Evolutionary conservation across 2,113 vertebrate genomes (phyloP).

Genomic region (Sterna hirundo): DNA sequence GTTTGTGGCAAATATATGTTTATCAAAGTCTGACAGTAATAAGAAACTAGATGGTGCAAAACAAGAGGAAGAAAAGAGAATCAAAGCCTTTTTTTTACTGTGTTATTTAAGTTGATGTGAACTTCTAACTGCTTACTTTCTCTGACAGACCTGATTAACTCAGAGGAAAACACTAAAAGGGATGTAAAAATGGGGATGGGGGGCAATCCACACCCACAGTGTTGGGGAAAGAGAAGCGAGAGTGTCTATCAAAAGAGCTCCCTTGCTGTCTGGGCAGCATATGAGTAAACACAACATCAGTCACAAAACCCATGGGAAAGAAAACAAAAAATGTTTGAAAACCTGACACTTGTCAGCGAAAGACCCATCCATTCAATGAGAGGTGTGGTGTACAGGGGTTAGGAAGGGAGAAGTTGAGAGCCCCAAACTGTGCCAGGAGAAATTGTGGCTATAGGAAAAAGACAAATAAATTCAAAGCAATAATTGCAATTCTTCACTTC

Average conservation of each 20-base stretch:
- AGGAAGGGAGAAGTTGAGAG: not conserved
- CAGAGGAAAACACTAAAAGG: not conserved
- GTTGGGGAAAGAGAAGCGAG: not conserved
- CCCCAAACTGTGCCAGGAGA: not conserved
- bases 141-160: not conserved
- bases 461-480: not conserved
- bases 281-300: constrained; percentile 44
- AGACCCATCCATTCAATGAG: not conserved
- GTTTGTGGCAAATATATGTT: constrained; percentile 29
- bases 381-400: not conserved
- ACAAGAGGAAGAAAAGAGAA: not conserved
- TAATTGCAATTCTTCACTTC: not conserved
- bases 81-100: not conserved
- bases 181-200: not conserved
- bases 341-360: not conserved
- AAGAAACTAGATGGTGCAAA: constrained; percentile 29
- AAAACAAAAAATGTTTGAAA: constrained; percentile 53
- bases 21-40: constrained; percentile 29
- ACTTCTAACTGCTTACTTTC: not conserved
- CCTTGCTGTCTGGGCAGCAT: constrained; percentile 6
- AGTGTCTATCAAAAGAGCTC: not conserved
- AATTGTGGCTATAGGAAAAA: not conserved
- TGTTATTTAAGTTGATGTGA: not conserved
- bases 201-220: accelerated
- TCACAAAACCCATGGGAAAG: constrained; percentile 48